Base-by-base conservation (phyloP, 2,797 vertebrate genomes). In the Epinephelus coioides region DNA sequence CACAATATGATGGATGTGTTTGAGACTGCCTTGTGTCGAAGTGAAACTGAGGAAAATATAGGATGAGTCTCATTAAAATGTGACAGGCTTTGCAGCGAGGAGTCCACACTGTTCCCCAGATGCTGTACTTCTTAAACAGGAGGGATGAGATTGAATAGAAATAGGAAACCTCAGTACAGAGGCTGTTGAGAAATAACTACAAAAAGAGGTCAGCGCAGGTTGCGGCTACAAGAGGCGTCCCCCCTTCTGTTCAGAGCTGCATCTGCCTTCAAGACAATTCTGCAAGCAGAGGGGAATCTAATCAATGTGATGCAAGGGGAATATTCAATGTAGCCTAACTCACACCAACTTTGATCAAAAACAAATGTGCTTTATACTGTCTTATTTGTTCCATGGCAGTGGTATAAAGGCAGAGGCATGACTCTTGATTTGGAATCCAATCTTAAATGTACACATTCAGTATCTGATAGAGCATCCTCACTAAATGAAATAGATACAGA, bases 11-110 rank as follows among this genome's bases (percentile, higher is more conserved):
- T 81, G 66, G 76, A 84, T 88, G 74, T 61, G 50, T 80, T 73
- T 50, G 66, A 68, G 56, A 59, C n/a, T 6, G 54, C 66, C 63
- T 59, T 27, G 75, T 75, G 76, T 85, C 14, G 59, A 80, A 62
- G 30, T 62, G 59, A 83, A 87, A 81, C 68, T 40, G 74, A 66
- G 44, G 63, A 46, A 84, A 73, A 84, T 82, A 50, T 78, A 59
- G 69, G 68, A 79, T 51, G 81, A 78, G 72, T 76, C 69, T 87
- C 86, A 88, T 89, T 89, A 81, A 56, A 76, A 81, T 77, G 64
- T 85, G 78, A 75, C 62, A 47, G 69, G 56, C 56, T 76, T 27
- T 71, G 66, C 78, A 34, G 54, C 2, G 43, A 47, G 53, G 76
- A 84, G 75, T 43, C 44, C 57, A 15, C 61, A 40, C 19, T 43